A percentile compares a stretch with the other conserved stretches of the same genome.
phyloP scores from a whole-genome alignment of 2,888 invertebrate species.

The Deladenus siricidicola region DNA sequence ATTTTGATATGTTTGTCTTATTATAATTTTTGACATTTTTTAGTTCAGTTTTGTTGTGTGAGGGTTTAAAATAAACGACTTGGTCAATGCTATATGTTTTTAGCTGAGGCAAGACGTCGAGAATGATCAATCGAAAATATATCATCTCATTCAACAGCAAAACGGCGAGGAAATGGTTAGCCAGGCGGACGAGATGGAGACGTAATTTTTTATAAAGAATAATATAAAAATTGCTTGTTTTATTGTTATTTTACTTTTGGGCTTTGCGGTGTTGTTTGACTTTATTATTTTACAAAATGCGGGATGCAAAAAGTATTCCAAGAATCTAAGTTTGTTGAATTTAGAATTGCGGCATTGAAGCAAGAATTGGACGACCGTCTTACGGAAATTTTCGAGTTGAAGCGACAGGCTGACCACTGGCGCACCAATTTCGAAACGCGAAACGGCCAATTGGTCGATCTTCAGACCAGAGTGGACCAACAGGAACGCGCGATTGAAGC shows the following conservation, averaged over 20 bases:
- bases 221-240: background rate
- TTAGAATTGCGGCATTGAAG: background rate
- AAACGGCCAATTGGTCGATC: background rate
- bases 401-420: background rate
- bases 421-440: background rate
- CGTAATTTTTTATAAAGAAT: background rate
- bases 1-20: too few species aligned
- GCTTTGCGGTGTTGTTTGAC: background rate
- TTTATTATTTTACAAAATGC: too few species aligned
- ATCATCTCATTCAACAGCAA: conserved; percentile 3
- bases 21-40: too few species aligned
- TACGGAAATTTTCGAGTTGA: background rate
- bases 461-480: too few species aligned
- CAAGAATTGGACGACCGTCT: background rate
- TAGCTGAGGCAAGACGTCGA: conserved; percentile 12
- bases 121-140: conserved; percentile 9
- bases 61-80: too few species aligned
- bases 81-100: too few species aligned
- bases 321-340: background rate
- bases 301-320: background rate
- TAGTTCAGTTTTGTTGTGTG: too few species aligned
- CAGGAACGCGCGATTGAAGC: too few species aligned
- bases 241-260: background rate
- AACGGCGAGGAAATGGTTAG: background rate
- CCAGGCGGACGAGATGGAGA: background rate